These are phyloP conservation scores for Drosophila dunni DNA, from an alignment of 1,140 invertebrate species.

Conservation along the genomic window DNA sequence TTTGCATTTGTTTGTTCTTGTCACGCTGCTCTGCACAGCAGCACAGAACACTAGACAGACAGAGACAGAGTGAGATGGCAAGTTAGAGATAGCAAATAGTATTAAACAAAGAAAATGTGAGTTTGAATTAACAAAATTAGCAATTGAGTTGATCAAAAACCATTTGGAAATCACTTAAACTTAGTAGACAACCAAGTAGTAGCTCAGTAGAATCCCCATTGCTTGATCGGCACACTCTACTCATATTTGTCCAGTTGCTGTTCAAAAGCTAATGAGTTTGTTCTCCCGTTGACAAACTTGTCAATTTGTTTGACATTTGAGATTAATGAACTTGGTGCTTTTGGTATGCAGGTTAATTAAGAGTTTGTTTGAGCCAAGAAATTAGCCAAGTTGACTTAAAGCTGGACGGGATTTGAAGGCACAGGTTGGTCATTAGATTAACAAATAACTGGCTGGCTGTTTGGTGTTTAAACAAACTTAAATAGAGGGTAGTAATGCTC, in stretches of 20 bases:
- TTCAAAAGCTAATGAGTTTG: constrained; percentile 38
- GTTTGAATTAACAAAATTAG: constrained; percentile 27
- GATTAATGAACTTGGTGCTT: constrained; percentile 31
- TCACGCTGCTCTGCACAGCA: constrained; percentile 72
- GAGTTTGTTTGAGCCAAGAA: constrained; percentile 9
- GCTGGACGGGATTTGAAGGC: not conserved
- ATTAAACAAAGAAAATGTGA: too few relatives aligned
- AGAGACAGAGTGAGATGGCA: not conserved
- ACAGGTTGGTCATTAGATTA: constrained; percentile 1
- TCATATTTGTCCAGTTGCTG: not conserved
- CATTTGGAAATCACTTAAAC: too few relatives aligned
- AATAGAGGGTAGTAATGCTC: not conserved
- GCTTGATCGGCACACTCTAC: not conserved
- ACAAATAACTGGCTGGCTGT: not conserved
- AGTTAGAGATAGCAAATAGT: not conserved
- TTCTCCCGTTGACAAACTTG: constrained; percentile 20
- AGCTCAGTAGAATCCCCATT: too few relatives aligned
- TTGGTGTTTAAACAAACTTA: not conserved
- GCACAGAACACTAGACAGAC: not conserved
- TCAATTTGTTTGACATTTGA: constrained; percentile 48
- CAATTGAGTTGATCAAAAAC: constrained; percentile 4
- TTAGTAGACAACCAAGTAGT: too few relatives aligned
- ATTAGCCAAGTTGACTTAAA: not conserved
- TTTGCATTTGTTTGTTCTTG: constrained; percentile 70
- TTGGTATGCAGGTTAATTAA: constrained; percentile 42